These are phyloP conservation scores for Clistopyga incitator DNA, from an alignment of 2,888 invertebrate species.

Conservation along the genomic window DNA sequence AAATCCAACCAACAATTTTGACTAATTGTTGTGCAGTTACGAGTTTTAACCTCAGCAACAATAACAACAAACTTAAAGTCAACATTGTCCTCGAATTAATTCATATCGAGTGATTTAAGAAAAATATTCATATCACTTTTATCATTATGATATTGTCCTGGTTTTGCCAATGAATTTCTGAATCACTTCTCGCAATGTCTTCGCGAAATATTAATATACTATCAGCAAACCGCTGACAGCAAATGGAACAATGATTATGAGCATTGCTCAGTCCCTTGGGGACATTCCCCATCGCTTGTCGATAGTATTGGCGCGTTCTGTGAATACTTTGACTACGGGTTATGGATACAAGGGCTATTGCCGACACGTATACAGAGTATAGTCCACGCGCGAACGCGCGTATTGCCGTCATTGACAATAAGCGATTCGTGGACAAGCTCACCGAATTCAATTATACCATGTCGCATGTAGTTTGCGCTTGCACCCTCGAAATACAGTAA, in stretches of 20 bases:
- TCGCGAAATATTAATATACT: neutral
- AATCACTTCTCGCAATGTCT: conserved; percentile 8
- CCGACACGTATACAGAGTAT: conserved; percentile 2
- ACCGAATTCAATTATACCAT: conserved; percentile 36
- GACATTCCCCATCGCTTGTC: conserved; percentile 41
- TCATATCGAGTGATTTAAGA: neutral
- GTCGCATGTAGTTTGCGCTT: conserved; percentile 26
- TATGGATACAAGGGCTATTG: conserved; percentile 20
- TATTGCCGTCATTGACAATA: conserved; percentile 46
- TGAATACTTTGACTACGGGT: conserved; percentile 20
- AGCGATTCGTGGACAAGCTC: conserved; percentile 42
- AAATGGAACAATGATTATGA: conserved; percentile 33
- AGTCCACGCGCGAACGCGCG: conserved; percentile 16
- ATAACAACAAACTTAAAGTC: neutral
- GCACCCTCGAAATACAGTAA: conserved; percentile 25
- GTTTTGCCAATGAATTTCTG: neutral
- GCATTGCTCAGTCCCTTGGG: conserved; percentile 12
- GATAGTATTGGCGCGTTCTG: conserved; percentile 11
- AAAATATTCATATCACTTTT: neutral
- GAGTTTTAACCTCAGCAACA: neutral
- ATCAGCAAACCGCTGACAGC: conserved; percentile 3
- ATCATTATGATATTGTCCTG: neutral
- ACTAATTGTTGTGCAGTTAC: neutral
- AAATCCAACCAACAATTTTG: no score
- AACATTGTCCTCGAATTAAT: neutral